phyloP scores from a whole-genome alignment of 2,797 vertebrate genomes.

The Mus minutoides region DNA sequence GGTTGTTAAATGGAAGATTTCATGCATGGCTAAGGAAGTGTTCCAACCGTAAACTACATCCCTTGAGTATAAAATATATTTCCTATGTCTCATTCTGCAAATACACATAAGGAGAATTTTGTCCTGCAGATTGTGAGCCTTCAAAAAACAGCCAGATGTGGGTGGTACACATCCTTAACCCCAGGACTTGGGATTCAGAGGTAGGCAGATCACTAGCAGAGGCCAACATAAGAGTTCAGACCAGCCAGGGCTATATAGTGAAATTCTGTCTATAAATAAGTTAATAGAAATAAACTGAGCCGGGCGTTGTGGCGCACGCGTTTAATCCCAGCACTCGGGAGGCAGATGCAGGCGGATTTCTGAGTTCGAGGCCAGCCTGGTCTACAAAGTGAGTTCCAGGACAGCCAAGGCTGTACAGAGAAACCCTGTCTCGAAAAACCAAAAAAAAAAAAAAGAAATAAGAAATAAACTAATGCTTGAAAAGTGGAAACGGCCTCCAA shows the following conservation, averaged over 20 bases:
- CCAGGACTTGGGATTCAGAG: background rate
- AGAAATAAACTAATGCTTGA: background rate
- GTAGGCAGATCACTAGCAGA: background rate
- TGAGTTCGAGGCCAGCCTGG: no score
- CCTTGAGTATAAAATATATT: background rate
- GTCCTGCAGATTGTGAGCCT: constrained; percentile 13
- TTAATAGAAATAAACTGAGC: background rate
- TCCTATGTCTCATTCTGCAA: constrained; percentile 33
- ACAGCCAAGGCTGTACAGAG: no score
- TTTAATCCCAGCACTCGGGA: no score
- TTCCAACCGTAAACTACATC: background rate
- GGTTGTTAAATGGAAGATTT: background rate
- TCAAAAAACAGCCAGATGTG: background rate
- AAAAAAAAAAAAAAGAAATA: no score
- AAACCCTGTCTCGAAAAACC: no score
- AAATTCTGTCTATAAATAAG: background rate
- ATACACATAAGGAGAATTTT: background rate
- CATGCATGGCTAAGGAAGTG: background rate
- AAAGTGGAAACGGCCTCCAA: background rate
- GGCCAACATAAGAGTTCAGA: background rate
- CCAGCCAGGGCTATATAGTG: background rate
- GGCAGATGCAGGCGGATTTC: no score
- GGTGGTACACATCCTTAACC: background rate
- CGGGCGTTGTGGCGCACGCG: no score
- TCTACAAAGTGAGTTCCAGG: no score